Percentiles rank a stretch among this genome's conserved stretches.
Conservation (phyloP, 2,797 vertebrate species). For the Hipposideros larvatus region DNA sequence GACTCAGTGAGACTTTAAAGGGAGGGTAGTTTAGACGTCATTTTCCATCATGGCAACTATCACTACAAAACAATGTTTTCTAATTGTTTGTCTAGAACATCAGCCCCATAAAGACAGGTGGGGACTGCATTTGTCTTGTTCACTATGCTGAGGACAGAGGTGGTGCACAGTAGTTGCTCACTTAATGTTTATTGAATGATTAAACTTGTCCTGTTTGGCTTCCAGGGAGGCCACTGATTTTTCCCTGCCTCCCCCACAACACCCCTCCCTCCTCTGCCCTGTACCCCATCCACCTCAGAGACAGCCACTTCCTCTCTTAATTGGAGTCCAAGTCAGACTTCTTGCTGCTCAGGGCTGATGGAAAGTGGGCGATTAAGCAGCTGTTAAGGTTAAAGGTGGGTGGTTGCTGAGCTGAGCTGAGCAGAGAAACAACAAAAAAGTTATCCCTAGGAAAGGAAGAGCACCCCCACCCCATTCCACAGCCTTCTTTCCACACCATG, state of each 20-base stretch:
- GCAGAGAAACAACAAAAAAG: not conserved
- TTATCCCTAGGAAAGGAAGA: not conserved
- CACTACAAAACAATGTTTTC: not conserved
- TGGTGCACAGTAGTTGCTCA: not conserved
- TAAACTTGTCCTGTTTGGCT: not conserved
- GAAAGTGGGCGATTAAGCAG: not conserved
- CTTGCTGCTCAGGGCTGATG: not conserved
- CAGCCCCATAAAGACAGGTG: not conserved
- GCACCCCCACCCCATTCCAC: too few relatives aligned
- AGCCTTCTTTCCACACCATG: not conserved
- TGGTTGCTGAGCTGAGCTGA: not conserved
- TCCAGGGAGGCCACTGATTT: not conserved
- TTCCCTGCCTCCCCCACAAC: not conserved
- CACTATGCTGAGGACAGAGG: not conserved
- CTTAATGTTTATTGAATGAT: not conserved
- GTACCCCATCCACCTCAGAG: not conserved
- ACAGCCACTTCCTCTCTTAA: not conserved
- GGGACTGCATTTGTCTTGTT: fast-evolving
- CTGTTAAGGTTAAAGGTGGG: not conserved
- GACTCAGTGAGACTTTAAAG: not conserved
- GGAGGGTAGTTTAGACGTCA: not conserved
- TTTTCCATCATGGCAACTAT: not conserved
- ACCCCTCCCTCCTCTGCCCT: not conserved
- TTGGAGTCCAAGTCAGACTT: not conserved
- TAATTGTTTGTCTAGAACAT: not conserved